Conservation (phyloP, 2,113 vertebrate genomes). For the Protomyctophum bolini region DNA sequence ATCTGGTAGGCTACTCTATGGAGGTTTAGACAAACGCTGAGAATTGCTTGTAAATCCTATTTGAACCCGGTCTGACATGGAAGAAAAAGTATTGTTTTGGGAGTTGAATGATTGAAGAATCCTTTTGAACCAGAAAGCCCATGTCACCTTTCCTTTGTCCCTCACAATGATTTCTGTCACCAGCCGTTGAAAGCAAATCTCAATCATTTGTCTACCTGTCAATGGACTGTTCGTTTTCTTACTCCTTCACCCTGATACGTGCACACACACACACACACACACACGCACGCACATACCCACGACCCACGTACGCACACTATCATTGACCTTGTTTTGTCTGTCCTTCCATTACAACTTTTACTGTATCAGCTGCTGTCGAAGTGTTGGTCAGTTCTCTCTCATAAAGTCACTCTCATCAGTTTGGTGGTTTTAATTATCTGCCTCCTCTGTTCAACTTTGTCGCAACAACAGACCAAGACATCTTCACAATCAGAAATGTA, state of each 20-base stretch:
- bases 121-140: slow-evolving; percentile 20
- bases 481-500: no score
- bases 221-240: slow-evolving; percentile 24
- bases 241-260: background rate
- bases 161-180: slow-evolving; percentile 46
- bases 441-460: no score
- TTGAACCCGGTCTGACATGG: slow-evolving; percentile 38
- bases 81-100: slow-evolving; percentile 33
- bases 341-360: slow-evolving; percentile 27
- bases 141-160: slow-evolving; percentile 21
- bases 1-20: slow-evolving; percentile 45
- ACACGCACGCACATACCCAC: slow-evolving; percentile 5
- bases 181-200: slow-evolving; percentile 37
- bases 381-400: slow-evolving; percentile 12
- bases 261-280: slow-evolving; percentile 8
- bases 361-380: slow-evolving; percentile 51
- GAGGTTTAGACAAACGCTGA: slow-evolving; percentile 19
- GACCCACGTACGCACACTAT: slow-evolving; percentile 13
- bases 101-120: slow-evolving; percentile 21
- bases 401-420: background rate
- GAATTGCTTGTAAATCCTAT: slow-evolving; percentile 49
- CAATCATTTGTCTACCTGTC: slow-evolving; percentile 56
- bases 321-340: slow-evolving; percentile 62
- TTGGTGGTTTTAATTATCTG: background rate
- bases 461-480: no score